A percentile compares a stretch with the other conserved stretches of the same genome.
Conservation (phyloP, 2,113 vertebrate genomes). For the Ciconia boyciana region DNA sequence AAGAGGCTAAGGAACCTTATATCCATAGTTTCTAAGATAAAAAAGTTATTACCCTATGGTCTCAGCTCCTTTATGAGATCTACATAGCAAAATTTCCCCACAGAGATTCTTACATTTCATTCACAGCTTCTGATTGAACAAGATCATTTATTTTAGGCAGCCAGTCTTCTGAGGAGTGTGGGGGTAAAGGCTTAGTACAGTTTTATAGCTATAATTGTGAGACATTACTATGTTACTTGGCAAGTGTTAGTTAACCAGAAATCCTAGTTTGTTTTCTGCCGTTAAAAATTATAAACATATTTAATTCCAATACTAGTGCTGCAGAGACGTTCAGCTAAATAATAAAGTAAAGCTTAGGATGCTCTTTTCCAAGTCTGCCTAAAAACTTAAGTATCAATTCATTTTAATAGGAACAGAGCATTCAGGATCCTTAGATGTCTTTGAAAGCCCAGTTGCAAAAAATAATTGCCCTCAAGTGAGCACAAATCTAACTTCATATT, state of each 20-base stretch:
- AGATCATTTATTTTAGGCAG: background rate
- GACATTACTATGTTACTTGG: background rate
- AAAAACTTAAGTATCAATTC: background rate
- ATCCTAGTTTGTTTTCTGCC: background rate
- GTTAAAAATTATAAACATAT: background rate
- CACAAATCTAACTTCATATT: background rate
- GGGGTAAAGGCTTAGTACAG: background rate
- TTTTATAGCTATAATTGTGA: background rate
- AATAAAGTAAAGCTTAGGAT: background rate
- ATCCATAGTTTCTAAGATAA: background rate
- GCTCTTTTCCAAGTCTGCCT: background rate
- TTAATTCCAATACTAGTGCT: background rate
- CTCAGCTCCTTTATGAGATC: background rate
- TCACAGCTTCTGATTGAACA: background rate
- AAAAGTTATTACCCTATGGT: background rate
- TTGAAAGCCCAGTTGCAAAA: background rate
- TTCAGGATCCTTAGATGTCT: background rate
- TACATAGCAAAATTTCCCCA: background rate
- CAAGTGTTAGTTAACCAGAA: background rate
- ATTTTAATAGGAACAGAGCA: background rate
- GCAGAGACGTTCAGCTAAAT: background rate
- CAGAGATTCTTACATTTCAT: background rate
- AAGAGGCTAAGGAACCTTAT: background rate
- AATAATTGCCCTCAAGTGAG: slow-evolving; percentile 21
- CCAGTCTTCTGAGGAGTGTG: background rate